Percentiles rank a stretch among this genome's conserved stretches.
phyloP scores from a whole-genome alignment of 2,888 invertebrate species.

The Euproctis similis region DNA sequence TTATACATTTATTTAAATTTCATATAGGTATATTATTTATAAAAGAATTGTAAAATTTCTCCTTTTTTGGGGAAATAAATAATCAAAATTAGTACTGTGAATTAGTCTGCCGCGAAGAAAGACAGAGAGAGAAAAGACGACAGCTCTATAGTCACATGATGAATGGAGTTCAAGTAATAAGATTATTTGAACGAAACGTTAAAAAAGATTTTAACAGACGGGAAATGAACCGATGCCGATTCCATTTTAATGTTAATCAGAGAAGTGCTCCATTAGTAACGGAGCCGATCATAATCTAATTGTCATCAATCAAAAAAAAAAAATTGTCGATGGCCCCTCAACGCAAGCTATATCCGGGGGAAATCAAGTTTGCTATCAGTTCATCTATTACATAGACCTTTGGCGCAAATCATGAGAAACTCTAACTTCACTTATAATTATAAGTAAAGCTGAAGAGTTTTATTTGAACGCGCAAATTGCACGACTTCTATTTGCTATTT shows the following conservation, averaged over 20 bases:
- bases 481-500: no score
- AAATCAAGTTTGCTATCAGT: slow-evolving; percentile 35
- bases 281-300: slow-evolving; percentile 32
- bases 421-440: no score
- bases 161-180: slow-evolving; percentile 9
- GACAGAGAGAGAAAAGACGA: neutral
- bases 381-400: slow-evolving; percentile 15
- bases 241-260: slow-evolving; percentile 24
- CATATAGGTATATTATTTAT: no score
- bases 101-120: no score
- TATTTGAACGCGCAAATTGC: no score
- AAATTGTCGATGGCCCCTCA: slow-evolving; percentile 24
- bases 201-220: slow-evolving; percentile 6
- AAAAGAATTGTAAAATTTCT: no score
- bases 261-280: slow-evolving; percentile 15
- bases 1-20: no score
- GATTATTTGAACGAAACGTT: slow-evolving; percentile 10
- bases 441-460: no score
- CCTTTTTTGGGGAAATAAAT: no score
- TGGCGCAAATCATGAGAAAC: slow-evolving; percentile 5
- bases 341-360: slow-evolving; percentile 46
- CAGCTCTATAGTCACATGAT: slow-evolving; percentile 3
- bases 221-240: slow-evolving; percentile 19
- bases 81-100: no score
- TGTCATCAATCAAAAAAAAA: slow-evolving; percentile 44